Evolutionary conservation across 2,113 vertebrate genomes (phyloP).

Genomic region (Petrocephalus microphthalmus): DNA sequence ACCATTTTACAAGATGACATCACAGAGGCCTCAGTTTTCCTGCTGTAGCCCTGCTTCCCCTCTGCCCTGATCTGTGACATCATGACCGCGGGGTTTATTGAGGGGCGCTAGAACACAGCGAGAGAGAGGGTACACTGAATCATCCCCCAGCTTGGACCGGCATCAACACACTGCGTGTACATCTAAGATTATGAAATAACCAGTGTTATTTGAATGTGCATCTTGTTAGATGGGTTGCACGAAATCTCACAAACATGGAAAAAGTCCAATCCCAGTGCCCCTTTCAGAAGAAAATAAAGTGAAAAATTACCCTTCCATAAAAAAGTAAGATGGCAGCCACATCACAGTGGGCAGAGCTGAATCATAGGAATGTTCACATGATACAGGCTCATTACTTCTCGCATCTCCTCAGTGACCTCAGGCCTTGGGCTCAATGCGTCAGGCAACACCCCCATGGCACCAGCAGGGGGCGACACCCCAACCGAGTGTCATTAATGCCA

Average conservation of each 20-base stretch:
- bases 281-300: background rate
- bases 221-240: background rate
- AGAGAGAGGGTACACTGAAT: background rate
- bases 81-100: background rate
- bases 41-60: background rate
- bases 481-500: background rate
- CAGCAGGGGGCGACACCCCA: background rate
- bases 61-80: conserved; percentile 6
- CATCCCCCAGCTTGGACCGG: background rate
- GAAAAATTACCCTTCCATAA: background rate
- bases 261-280: background rate
- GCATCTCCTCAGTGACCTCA: background rate
- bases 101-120: background rate
- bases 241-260: background rate
- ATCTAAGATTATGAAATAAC: background rate
- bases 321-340: background rate
- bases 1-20: background rate
- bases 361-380: background rate
- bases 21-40: background rate
- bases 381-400: background rate
- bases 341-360: background rate
- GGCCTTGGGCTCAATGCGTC: background rate
- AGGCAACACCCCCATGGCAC: background rate
- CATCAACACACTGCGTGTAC: background rate
- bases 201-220: background rate